Conservation (phyloP, 2,888 invertebrate genomes). For the Tineola bisselliella region DNA sequence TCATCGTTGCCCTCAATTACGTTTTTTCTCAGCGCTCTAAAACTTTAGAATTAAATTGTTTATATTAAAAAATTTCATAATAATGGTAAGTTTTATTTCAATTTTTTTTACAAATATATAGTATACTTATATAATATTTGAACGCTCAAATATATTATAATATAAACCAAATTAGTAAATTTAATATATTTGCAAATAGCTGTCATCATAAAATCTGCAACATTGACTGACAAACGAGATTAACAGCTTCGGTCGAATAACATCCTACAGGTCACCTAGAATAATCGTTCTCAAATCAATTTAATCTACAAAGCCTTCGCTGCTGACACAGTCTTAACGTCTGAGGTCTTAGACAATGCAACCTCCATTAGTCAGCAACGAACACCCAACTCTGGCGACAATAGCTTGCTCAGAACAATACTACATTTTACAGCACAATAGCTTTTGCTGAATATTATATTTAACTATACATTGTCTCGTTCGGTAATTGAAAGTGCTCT, state of each 20-base stretch:
- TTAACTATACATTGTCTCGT: conserved; percentile 45
- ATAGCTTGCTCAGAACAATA: conserved; percentile 36
- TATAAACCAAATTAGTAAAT: too few species aligned
- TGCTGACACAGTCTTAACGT: conserved; percentile 11
- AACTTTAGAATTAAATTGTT: neutral
- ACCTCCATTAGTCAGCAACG: conserved; percentile 55
- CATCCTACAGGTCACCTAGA: neutral
- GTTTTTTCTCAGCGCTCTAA: neutral
- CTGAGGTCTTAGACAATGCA: conserved; percentile 42
- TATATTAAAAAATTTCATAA: too few species aligned
- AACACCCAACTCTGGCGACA: conserved; percentile 22
- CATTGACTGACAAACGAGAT: too few species aligned
- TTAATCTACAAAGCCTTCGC: conserved; percentile 18
- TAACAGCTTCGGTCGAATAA: neutral
- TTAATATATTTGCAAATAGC: too few species aligned
- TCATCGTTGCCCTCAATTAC: neutral
- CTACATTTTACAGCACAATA: conserved; percentile 55
- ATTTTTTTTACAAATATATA: too few species aligned
- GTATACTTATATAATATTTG: too few species aligned
- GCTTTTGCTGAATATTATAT: conserved; percentile 60
- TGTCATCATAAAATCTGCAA: too few species aligned
- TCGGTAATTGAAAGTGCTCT: conserved; percentile 10
- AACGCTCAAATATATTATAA: too few species aligned
- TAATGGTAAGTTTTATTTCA: too few species aligned
- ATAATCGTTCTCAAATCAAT: conserved; percentile 9